A percentile compares a stretch with the other conserved stretches of the same genome.
phyloP scores from a whole-genome alignment of 2,797 vertebrate species.

The Phoxinus dragarum region DNA sequence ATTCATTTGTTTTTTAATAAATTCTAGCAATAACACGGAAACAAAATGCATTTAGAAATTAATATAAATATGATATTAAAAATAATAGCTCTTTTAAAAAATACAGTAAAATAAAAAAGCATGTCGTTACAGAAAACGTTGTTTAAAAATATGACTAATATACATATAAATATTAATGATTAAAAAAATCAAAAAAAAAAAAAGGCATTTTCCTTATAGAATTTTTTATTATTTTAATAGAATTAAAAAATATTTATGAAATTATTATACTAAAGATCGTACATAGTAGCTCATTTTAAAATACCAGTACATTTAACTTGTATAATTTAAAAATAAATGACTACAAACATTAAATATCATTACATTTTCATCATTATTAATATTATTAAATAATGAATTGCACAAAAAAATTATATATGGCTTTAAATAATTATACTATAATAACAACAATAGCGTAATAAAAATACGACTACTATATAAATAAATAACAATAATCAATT shows the following conservation, averaged over 20 bases:
- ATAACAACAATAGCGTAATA: neutral
- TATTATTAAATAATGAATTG: too few species aligned
- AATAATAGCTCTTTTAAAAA: neutral
- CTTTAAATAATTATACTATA: neutral
- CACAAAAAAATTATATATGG: neutral
- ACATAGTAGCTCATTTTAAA: neutral
- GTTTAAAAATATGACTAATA: neutral
- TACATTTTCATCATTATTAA: too few species aligned
- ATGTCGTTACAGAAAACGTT: too few species aligned
- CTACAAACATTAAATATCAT: too few species aligned
- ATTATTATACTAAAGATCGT: neutral
- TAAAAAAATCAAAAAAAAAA: neutral
- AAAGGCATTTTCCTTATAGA: neutral
- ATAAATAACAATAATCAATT: neutral
- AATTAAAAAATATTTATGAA: too few species aligned
- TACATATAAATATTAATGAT: too few species aligned
- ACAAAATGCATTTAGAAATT: neutral
- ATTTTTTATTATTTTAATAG: too few species aligned
- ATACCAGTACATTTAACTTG: neutral
- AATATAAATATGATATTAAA: neutral
- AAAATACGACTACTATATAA: neutral
- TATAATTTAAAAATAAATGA: neutral
- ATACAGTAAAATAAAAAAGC: neutral
- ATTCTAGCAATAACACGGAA: too few species aligned
- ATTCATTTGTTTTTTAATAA: too few species aligned